phyloP scores from a whole-genome alignment of 1,140 invertebrate species.

The Adelges cooleyi region DNA sequence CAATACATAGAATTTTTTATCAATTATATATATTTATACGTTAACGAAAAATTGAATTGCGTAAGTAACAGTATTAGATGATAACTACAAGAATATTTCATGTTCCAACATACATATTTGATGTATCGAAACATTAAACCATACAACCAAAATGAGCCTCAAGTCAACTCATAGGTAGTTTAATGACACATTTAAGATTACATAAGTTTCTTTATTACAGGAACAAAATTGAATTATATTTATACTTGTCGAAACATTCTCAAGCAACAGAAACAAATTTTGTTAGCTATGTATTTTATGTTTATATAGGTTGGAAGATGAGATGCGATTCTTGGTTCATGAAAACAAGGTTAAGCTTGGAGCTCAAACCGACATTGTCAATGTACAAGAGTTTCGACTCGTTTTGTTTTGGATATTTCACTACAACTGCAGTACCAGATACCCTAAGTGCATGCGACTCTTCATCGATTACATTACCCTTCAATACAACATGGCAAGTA shows the following conservation, averaged over 20 bases:
- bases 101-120: too few species aligned
- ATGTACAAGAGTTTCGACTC: conserved; percentile 46
- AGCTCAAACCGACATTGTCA: conserved; percentile 53
- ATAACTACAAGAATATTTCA: too few species aligned
- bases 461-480: conserved; percentile 39
- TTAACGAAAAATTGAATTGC: too few species aligned
- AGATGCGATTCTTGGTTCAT: conserved; percentile 48
- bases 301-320: conserved; percentile 44
- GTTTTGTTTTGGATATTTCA: conserved; percentile 44
- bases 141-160: too few species aligned
- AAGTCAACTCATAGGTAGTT: too few species aligned
- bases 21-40: too few species aligned
- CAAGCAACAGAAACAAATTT: not conserved
- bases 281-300: too few species aligned
- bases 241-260: conserved; percentile 1
- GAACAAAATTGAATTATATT: not conserved
- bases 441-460: conserved; percentile 51
- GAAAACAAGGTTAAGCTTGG: conserved; percentile 51
- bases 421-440: conserved; percentile 50
- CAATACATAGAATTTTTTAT: too few species aligned
- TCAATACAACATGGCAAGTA: conserved; percentile 49
- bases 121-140: too few species aligned
- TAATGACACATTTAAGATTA: not conserved
- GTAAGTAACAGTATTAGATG: too few species aligned
- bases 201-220: too few species aligned